Evolutionary conservation across 2,113 vertebrate genomes (phyloP), one percentile per base, ranked within the genome.

Genomic region (Orthonyx spaldingii): DNA sequence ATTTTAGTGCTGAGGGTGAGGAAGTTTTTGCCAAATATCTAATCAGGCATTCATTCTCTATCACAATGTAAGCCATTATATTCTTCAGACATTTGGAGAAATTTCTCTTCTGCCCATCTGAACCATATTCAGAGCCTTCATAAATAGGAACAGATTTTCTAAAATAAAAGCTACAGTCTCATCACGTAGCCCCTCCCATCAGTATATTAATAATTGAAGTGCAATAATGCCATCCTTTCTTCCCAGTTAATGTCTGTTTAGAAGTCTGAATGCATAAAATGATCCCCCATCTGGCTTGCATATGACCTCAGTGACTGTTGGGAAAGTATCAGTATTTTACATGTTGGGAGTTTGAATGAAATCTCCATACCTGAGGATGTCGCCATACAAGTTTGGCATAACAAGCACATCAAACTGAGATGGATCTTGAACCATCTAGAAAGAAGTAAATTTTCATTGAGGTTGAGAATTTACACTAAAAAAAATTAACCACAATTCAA

Each of bases 321-420:
- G 26, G n/a, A 64, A 78, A 84, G 56, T 32, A 24, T 71, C 46
- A 64, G n/a, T 68, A 28, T 42, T 91, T 57, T 66, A 83, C 13
- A 10, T 10, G 16, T 6, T 77, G 46, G 11, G 37, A 64, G 13
- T 66, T 90, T 17, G 72, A 86, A 91, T 33, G 3, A 27, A 53
- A 28, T 72, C 33, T 84, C 69, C 98, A 79, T 94, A 99, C 99
- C 99, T 99, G 91, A 99, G 97, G 65, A 99, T 99, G 94, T 99
- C 99, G 68, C 99, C 99, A 5, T 99, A 99, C 91, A 99, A 97
- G 87, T 99, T 99, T 27, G 99, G 99, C 99, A 99, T 99, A 44
- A 99, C 99, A 7, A 99, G 98, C 22, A 99, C 99, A 96, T 99
- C 99, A 97, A 99, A 99, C 68, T 99, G 98, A 89, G 98, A 98